A percentile compares a stretch with the other conserved stretches of the same genome.
phyloP scores from a whole-genome alignment of 2,113 vertebrate species.

The Thinocorus orbignyianus region DNA sequence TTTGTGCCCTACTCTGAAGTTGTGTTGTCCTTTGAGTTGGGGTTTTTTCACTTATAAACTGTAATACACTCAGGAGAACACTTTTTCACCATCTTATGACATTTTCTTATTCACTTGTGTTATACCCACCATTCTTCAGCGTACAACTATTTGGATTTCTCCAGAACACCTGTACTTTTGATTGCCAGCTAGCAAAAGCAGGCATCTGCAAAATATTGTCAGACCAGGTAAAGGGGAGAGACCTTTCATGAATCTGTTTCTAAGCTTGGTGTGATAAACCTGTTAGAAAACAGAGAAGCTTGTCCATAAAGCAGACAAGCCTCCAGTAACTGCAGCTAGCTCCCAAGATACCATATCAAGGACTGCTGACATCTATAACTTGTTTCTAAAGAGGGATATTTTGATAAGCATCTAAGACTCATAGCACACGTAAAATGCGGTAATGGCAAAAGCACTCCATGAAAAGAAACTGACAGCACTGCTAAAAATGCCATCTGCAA shows the following conservation, averaged over 20 bases:
- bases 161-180: background rate
- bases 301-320: background rate
- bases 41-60: background rate
- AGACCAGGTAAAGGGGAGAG: background rate
- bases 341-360: background rate
- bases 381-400: background rate
- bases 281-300: background rate
- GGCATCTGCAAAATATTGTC: background rate
- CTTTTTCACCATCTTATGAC: background rate
- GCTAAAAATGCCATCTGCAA: constrained; percentile 16
- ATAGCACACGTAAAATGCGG: background rate
- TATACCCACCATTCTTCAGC: background rate
- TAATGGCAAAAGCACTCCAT: background rate
- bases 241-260: background rate
- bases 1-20: background rate
- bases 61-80: background rate
- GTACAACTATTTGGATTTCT: background rate
- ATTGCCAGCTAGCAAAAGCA: background rate
- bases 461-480: background rate
- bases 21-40: background rate
- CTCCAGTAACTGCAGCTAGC: background rate
- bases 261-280: background rate
- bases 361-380: background rate
- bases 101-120: background rate
- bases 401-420: background rate